phyloP scores from a whole-genome alignment of 2,888 invertebrate species.

The Nephrotoma flavescens region DNA sequence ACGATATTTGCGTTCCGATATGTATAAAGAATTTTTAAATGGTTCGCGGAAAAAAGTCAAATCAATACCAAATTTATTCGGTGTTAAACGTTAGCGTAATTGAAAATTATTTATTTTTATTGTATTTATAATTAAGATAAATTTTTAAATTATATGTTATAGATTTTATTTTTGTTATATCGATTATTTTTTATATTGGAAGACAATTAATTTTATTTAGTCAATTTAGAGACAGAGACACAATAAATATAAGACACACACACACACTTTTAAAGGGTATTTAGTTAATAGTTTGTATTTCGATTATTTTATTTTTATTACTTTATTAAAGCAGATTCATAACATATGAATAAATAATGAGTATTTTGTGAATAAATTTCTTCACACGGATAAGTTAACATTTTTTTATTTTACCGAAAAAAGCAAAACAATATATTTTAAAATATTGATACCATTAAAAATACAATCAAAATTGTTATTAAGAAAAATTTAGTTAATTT shows the following conservation, averaged over 20 bases:
- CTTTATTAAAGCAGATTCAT: too few relatives aligned
- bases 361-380: background rate
- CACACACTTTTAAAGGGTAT: background rate
- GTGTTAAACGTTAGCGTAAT: constrained; percentile 28
- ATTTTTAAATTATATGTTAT: background rate
- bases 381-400: background rate
- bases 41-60: constrained; percentile 93
- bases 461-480: background rate
- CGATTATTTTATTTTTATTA: too few relatives aligned
- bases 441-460: background rate
- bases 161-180: background rate
- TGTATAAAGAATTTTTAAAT: constrained; percentile 94
- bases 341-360: too few relatives aligned
- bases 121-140: too few relatives aligned
- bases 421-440: background rate
- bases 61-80: constrained; percentile 33
- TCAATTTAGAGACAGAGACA: background rate
- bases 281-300: background rate
- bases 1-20: constrained; percentile 90
- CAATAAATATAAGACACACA: background rate
- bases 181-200: background rate
- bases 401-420: background rate
- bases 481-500: background rate
- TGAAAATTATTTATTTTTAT: background rate
- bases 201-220: background rate